Percentiles rank a stretch among this genome's conserved stretches.
Conservation (phyloP, 2,113 vertebrate species). For the Pituophis catenifer region DNA sequence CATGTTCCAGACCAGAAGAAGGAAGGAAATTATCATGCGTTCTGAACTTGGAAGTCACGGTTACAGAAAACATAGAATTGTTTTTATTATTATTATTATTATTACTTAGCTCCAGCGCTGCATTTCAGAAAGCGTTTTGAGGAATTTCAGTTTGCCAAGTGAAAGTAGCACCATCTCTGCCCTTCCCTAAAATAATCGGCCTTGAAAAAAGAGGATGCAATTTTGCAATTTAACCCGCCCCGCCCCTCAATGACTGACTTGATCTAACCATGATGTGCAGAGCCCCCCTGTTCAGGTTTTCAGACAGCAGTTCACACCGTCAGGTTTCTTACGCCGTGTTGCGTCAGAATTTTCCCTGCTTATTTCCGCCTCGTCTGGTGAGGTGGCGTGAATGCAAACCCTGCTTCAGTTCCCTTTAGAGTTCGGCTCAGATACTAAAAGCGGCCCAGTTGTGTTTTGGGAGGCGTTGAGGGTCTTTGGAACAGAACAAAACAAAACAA, state of each 20-base stretch:
- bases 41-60: background rate
- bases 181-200: background rate
- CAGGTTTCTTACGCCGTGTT: background rate
- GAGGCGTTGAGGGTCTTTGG: background rate
- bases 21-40: background rate
- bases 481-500: too few relatives aligned
- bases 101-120: background rate
- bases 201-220: background rate
- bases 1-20: background rate
- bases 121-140: background rate
- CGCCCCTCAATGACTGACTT: background rate
- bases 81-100: background rate
- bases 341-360: background rate
- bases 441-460: background rate
- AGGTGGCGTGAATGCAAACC: background rate
- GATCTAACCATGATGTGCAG: background rate
- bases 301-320: background rate
- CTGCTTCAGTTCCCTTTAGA: background rate
- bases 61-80: background rate
- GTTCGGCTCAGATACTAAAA: background rate
- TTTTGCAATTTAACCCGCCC: background rate
- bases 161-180: background rate
- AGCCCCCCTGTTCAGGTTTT: background rate
- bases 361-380: background rate
- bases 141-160: background rate